Conservation (phyloP, 2,113 vertebrate species). For the Tauraco erythrolophus region DNA sequence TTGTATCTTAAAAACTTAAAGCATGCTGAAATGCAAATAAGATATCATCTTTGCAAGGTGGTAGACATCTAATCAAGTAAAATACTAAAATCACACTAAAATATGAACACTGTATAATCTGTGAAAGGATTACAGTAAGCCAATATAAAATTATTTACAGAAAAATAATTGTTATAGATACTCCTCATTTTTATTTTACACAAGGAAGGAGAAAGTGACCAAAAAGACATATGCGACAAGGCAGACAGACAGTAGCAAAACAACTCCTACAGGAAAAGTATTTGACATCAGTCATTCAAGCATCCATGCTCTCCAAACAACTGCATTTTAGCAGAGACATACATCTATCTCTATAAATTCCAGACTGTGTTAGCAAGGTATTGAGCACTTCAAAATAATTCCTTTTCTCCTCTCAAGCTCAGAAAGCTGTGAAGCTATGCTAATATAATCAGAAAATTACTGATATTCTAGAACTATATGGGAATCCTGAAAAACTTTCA, state of each 20-base stretch:
- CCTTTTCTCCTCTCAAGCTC: neutral
- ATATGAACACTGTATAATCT: neutral
- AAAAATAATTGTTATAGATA: neutral
- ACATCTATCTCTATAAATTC: neutral
- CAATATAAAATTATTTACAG: neutral
- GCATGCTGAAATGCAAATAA: neutral
- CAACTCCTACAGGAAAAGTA: neutral
- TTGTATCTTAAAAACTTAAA: neutral
- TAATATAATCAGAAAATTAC: neutral
- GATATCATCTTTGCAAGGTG: neutral
- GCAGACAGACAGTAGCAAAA: neutral
- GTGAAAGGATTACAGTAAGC: neutral
- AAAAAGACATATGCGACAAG: neutral
- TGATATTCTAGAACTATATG: fast-evolving
- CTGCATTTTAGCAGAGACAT: neutral
- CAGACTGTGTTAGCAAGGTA: neutral
- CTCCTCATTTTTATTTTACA: neutral
- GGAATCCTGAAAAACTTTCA: neutral
- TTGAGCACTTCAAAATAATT: neutral
- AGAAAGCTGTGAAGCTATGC: neutral
- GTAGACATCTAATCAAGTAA: neutral
- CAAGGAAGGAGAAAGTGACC: neutral
- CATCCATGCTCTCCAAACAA: neutral
- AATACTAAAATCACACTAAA: neutral
- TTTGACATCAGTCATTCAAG: neutral